A percentile compares a stretch with the other conserved stretches of the same genome.
phyloP scores from a whole-genome alignment of 1,140 invertebrate genomes.

The Drosophila nannoptera region DNA sequence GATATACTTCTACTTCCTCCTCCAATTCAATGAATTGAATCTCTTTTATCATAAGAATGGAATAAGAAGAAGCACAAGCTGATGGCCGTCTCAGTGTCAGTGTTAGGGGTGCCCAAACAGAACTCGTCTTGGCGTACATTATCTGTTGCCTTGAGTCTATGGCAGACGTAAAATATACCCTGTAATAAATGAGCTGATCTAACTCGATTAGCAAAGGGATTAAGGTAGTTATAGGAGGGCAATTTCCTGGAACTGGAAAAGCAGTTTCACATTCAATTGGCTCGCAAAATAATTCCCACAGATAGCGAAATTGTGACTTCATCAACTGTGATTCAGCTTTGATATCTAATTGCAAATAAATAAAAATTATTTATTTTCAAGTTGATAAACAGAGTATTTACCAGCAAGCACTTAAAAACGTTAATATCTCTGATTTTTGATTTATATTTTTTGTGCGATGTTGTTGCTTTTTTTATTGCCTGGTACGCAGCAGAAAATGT shows the following conservation, averaged over 20 bases:
- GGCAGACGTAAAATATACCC: slow-evolving; percentile 20
- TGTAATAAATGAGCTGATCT: background rate
- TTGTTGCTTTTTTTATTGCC: background rate
- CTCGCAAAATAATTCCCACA: too few species aligned
- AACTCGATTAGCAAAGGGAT: background rate
- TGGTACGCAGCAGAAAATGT: slow-evolving; percentile 9
- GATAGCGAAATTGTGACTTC: too few species aligned
- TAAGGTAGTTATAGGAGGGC: too few species aligned
- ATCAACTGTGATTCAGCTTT: too few species aligned
- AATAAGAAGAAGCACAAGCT: background rate
- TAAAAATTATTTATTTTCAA: background rate
- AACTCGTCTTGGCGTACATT: slow-evolving; percentile 27
- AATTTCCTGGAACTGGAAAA: too few species aligned
- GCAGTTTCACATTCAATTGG: too few species aligned
- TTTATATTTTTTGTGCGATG: background rate
- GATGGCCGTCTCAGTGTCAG: slow-evolving; percentile 6
- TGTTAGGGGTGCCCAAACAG: slow-evolving; percentile 14
- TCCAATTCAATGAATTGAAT: slow-evolving; percentile 52
- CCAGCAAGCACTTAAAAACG: background rate
- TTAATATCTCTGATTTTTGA: background rate
- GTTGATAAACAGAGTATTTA: slow-evolving; percentile 4
- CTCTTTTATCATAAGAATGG: slow-evolving; percentile 40
- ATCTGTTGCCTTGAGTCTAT: slow-evolving; percentile 9
- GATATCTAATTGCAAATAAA: too few species aligned
- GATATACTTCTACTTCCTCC: slow-evolving; percentile 39